These are phyloP conservation scores for Neopelma chrysocephalum DNA, from an alignment of 2,797 vertebrate genomes.

Conservation along the genomic window DNA sequence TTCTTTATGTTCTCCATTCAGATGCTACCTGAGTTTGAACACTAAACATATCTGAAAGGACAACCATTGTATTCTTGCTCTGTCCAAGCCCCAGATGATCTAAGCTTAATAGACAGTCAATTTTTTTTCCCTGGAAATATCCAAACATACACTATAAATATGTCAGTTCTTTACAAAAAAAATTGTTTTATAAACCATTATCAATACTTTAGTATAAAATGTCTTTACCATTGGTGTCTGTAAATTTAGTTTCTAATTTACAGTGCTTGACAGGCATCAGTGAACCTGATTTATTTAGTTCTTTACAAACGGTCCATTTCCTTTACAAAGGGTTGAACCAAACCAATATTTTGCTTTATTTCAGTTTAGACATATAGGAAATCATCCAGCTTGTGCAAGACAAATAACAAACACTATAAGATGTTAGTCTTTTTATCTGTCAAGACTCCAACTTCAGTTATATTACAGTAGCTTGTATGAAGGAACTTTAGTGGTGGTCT, in stretches of 20 bases:
- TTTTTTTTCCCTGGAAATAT: neutral
- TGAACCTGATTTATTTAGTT: neutral
- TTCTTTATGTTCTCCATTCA: neutral
- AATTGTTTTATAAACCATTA: neutral
- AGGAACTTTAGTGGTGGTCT: too few relatives aligned
- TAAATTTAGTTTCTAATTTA: neutral
- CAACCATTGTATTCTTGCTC: neutral
- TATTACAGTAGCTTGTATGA: neutral
- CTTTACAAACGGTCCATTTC: neutral
- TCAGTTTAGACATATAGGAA: neutral
- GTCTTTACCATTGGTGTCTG: neutral
- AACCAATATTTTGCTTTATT: neutral
- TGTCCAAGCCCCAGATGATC: neutral
- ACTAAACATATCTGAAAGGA: neutral
- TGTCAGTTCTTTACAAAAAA: neutral
- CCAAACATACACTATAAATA: neutral
- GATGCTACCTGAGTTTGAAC: neutral
- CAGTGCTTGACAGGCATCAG: neutral
- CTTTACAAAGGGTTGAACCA: neutral
- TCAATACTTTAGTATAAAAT: neutral
- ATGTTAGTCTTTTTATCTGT: neutral
- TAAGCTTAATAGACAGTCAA: neutral
- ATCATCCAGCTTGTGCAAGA: neutral
- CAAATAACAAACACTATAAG: neutral
- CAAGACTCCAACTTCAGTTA: neutral